These are phyloP conservation scores for Zonitis immaculata DNA, from an alignment of 2,888 invertebrate species.

Conservation along the genomic window DNA sequence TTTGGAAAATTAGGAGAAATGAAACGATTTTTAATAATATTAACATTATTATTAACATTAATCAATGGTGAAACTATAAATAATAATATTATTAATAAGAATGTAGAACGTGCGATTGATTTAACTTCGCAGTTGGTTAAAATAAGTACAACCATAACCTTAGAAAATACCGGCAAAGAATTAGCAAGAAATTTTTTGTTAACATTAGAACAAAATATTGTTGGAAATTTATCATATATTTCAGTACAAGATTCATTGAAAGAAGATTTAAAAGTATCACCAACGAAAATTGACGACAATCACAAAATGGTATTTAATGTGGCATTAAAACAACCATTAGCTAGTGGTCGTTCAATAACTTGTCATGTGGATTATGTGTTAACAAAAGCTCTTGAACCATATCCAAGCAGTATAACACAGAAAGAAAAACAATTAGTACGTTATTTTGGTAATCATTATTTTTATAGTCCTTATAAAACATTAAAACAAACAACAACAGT, in stretches of 20 bases:
- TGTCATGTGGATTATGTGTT: constrained; percentile 69
- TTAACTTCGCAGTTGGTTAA: constrained; percentile 85
- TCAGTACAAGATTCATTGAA: constrained; percentile 62
- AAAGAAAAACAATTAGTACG: constrained; percentile 91
- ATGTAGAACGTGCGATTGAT: constrained; percentile 83
- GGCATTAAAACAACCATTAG: constrained; percentile 57
- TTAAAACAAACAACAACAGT: constrained; percentile 77
- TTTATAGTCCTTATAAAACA: constrained; percentile 79
- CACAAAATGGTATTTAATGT: constrained; percentile 37
- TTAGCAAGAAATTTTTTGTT: constrained; percentile 67
- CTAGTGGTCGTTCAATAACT: constrained; percentile 55
- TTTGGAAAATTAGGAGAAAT: constrained; percentile 20
- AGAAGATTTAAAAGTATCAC: constrained; percentile 52
- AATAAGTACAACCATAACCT: constrained; percentile 69
- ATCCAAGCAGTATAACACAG: constrained; percentile 85
- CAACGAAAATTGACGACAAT: constrained; percentile 52
- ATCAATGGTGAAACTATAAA: constrained; percentile 44
- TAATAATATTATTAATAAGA: constrained; percentile 63
- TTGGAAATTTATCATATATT: constrained; percentile 67
- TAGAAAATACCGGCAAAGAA: constrained; percentile 77
- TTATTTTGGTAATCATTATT: constrained; percentile 78
- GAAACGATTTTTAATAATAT: constrained; percentile 26
- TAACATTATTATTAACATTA: constrained; percentile 19
- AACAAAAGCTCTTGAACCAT: constrained; percentile 72
- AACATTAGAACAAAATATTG: constrained; percentile 61